These are phyloP conservation scores for Mesocentrotus franciscanus DNA, from an alignment of 53 echinoderm and acorn worm species.

Conservation along the genomic window DNA sequence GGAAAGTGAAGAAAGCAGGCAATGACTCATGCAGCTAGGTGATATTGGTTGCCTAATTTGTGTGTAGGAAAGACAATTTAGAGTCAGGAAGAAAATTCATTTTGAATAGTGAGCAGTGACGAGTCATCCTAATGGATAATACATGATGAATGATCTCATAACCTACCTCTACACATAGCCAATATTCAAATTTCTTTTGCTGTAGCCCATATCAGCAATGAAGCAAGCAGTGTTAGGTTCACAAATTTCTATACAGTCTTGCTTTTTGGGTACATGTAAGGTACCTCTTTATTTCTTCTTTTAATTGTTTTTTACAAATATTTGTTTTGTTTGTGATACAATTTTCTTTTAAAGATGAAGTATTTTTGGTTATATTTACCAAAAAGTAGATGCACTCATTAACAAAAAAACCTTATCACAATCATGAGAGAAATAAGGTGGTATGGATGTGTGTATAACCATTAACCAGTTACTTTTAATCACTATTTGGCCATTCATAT, in stretches of 20 bases:
- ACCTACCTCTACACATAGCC: not conserved
- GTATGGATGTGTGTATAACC: too few species aligned
- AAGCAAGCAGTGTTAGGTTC: not conserved
- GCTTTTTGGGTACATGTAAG: not conserved
- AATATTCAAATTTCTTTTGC: not conserved
- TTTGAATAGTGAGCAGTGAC: not conserved
- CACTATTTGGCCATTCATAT: not conserved
- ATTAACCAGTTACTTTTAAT: too few species aligned
- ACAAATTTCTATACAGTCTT: not conserved
- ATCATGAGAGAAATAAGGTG: too few species aligned
- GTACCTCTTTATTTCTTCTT: not conserved
- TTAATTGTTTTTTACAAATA: not conserved
- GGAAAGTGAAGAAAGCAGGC: not conserved
- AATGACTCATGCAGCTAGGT: constrained; percentile 14
- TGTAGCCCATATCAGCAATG: not conserved
- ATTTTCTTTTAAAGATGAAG: too few species aligned
- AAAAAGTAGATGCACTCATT: too few species aligned
- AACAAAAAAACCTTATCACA: too few species aligned
- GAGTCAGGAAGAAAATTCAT: not conserved
- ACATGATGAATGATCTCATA: constrained; percentile 51
- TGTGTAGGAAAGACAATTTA: constrained; percentile 35
- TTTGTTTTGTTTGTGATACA: too few species aligned
- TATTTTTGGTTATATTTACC: too few species aligned
- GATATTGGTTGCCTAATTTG: constrained; percentile 33
- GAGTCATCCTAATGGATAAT: constrained; percentile 47